phyloP scores from a whole-genome alignment of 2,113 vertebrate genomes.

The Rhea pennata region DNA sequence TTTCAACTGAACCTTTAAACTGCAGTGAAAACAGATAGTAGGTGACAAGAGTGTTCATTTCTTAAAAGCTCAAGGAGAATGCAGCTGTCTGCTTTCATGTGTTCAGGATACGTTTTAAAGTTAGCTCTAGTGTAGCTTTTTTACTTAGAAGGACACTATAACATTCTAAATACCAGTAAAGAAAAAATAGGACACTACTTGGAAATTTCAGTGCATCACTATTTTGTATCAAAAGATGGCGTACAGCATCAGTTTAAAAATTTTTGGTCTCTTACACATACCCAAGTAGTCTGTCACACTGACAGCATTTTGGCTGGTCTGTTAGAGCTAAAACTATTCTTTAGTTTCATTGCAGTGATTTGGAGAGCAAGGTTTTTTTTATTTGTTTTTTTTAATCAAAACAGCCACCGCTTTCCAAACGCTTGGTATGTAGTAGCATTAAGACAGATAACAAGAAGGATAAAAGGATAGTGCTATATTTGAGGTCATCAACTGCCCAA shows the following conservation, averaged over 20 bases:
- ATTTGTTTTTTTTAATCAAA: not conserved
- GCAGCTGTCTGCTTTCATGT: not conserved
- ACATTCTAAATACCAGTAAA: not conserved
- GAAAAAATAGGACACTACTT: not conserved
- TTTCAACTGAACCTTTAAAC: not conserved
- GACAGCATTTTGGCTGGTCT: too few relatives aligned
- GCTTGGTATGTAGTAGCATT: not conserved
- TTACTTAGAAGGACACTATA: not conserved
- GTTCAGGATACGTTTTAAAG: not conserved
- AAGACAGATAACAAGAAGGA: not conserved
- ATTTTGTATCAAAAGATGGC: not conserved
- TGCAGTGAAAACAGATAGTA: not conserved
- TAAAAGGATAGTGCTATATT: not conserved
- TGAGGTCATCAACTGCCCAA: not conserved
- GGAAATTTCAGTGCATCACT: not conserved
- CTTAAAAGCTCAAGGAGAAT: not conserved
- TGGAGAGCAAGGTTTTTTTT: not conserved
- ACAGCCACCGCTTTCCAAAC: accelerated
- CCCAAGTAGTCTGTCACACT: not conserved
- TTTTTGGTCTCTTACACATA: not conserved
- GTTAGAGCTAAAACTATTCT: not conserved
- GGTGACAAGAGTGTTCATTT: not conserved
- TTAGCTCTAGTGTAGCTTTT: not conserved
- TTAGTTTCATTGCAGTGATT: not conserved
- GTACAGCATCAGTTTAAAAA: not conserved